Evolutionary conservation across 2,113 vertebrate genomes (phyloP).

Genomic region (Syrmaticus mikado): DNA sequence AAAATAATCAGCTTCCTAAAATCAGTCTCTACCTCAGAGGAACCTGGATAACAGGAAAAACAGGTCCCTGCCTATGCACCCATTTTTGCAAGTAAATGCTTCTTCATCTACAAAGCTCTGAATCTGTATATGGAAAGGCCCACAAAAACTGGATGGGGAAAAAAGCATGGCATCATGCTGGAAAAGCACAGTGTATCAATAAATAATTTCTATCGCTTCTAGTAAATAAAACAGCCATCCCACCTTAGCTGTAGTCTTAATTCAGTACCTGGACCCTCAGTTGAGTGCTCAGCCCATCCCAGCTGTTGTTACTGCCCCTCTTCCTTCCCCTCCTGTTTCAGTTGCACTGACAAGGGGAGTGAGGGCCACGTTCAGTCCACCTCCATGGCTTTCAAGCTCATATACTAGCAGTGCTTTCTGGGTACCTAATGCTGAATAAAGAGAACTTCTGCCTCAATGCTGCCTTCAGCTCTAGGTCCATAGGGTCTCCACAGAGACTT

Average conservation of each 20-base stretch:
- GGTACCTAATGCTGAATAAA: not conserved
- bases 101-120: not conserved
- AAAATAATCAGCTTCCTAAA: not conserved
- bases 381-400: not conserved
- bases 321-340: not conserved
- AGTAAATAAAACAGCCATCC: not conserved
- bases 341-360: not conserved
- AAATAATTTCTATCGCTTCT: not conserved
- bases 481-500: not conserved
- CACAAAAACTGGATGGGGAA: not conserved
- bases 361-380: fast-evolving
- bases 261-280: not conserved
- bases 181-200: not conserved
- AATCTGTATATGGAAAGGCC: not conserved
- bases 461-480: not conserved
- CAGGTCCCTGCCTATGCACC: not conserved
- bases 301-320: not conserved
- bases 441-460: fast-evolving
- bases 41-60: not conserved
- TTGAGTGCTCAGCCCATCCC: not conserved
- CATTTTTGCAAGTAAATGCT: not conserved
- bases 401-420: not conserved
- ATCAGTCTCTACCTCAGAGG: not conserved
- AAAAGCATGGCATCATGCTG: not conserved
- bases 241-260: not conserved